These are phyloP conservation scores for Phymatocera aterrima DNA, from an alignment of 2,888 invertebrate species.

Conservation along the genomic window DNA sequence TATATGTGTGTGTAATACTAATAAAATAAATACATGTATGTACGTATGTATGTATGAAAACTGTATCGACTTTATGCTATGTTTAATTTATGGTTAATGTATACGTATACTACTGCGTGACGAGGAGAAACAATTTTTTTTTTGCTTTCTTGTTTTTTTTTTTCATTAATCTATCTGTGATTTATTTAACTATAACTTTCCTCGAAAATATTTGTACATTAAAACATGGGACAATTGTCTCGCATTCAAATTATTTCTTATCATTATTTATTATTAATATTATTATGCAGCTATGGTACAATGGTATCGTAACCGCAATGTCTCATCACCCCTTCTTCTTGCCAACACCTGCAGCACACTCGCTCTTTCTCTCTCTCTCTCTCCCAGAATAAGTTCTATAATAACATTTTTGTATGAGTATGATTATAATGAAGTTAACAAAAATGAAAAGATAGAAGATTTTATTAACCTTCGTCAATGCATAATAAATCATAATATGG, in stretches of 20 bases:
- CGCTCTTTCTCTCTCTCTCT: too few species aligned
- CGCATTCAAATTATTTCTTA: constrained; percentile 68
- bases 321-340: constrained; percentile 63
- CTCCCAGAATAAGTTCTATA: not conserved
- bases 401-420: too few species aligned
- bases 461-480: too few species aligned
- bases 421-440: too few species aligned
- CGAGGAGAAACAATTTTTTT: constrained; percentile 10
- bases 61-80: too few species aligned
- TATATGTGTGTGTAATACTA: too few species aligned
- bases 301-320: constrained; percentile 71
- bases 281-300: constrained; percentile 71
- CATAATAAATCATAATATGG: too few species aligned
- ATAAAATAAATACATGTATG: too few species aligned
- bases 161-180: constrained; percentile 65
- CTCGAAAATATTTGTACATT: constrained; percentile 72
- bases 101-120: not conserved
- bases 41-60: too few species aligned
- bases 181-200: constrained; percentile 70
- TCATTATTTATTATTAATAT: constrained; percentile 65
- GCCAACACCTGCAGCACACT: too few species aligned
- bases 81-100: too few species aligned
- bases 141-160: constrained; percentile 10
- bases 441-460: too few species aligned
- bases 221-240: constrained; percentile 69